Percentiles rank a stretch among this genome's conserved stretches.
phyloP scores from a whole-genome alignment of 37 sponge, comb jelly and placozoan species.

The Halisarca cf. caerulea region DNA sequence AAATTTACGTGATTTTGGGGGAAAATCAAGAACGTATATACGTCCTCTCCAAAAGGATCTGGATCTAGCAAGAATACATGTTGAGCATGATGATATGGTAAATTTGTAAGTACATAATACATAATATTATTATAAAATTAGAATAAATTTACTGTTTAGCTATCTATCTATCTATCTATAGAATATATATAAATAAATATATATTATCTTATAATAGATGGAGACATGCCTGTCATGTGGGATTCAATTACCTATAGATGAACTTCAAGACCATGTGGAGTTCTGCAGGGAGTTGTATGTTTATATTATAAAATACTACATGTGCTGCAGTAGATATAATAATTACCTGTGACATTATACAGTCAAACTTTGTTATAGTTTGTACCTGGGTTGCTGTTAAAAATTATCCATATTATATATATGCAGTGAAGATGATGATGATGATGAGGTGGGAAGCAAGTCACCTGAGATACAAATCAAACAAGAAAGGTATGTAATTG shows the following conservation, averaged over 20 bases:
- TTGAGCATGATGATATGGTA: conserved; percentile 21
- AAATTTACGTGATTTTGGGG: conserved; percentile 34
- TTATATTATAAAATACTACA: no score
- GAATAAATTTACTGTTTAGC: background rate
- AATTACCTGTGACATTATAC: no score
- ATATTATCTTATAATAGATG: background rate
- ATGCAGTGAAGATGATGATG: no score
- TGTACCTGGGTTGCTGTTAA: no score
- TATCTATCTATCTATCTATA: background rate
- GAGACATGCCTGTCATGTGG: background rate
- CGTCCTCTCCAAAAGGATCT: conserved; percentile 43
- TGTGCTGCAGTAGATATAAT: no score
- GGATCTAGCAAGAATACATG: background rate
- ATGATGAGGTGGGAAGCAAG: no score
- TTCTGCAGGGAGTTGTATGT: background rate
- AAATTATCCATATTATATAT: no score
- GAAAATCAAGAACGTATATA: conserved; percentile 48
- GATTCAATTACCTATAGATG: background rate
- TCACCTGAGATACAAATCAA: no score
- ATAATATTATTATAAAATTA: background rate
- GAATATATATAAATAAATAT: no score
- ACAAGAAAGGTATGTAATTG: no score
- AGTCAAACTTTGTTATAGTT: no score
- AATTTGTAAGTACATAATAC: no score
- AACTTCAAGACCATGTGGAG: background rate